Evolutionary conservation across 2,113 vertebrate species (phyloP).

Genomic region (Poeciliopsis retropinna): DNA sequence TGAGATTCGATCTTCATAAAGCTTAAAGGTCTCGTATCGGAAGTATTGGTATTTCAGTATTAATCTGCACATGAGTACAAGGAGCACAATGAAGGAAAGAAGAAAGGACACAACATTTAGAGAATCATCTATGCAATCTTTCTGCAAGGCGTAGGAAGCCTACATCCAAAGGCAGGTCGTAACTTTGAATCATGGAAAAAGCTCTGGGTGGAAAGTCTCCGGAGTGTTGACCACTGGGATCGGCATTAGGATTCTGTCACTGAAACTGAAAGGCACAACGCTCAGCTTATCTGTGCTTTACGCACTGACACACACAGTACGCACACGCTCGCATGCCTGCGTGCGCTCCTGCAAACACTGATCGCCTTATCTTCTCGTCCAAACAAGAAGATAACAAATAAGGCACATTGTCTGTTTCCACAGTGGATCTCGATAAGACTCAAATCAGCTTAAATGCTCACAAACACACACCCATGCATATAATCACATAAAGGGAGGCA

Average conservation of each 20-base stretch:
- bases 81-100: no score
- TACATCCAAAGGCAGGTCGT: neutral
- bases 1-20: no score
- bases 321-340: neutral
- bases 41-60: no score
- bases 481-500: slow-evolving; percentile 1
- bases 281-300: slow-evolving; percentile 47
- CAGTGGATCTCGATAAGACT: slow-evolving; percentile 65
- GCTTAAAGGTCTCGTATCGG: no score
- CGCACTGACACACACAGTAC: slow-evolving; percentile 5
- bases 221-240: slow-evolving; percentile 68
- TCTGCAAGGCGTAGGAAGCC: neutral
- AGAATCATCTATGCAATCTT: neutral
- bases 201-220: slow-evolving; percentile 58
- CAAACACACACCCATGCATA: neutral
- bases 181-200: slow-evolving; percentile 65
- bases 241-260: slow-evolving; percentile 61
- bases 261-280: slow-evolving; percentile 52
- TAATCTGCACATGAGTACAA: no score
- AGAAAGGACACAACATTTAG: neutral
- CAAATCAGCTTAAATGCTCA: slow-evolving; percentile 66
- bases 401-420: slow-evolving; percentile 71
- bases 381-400: slow-evolving; percentile 73
- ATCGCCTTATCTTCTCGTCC: slow-evolving; percentile 66
- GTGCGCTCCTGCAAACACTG: slow-evolving; percentile 26